A percentile compares a stretch with the other conserved stretches of the same genome.
Evolutionary conservation across 2,797 vertebrate genomes (phyloP).

Genomic region (Artibeus jamaicensis): DNA sequence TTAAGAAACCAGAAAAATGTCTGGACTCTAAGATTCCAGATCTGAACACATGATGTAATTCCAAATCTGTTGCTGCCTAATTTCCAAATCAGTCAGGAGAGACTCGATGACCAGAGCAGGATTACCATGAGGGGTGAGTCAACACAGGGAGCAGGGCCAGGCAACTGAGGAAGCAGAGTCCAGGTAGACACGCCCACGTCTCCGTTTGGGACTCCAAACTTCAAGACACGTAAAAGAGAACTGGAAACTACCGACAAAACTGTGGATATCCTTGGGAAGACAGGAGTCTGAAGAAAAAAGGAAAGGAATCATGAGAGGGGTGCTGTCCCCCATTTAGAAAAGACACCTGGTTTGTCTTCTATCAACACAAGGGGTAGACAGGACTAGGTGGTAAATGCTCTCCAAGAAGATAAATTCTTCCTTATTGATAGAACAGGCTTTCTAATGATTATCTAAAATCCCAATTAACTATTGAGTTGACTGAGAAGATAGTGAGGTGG

Average conservation of each 20-base stretch:
- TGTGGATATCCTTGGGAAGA: not conserved
- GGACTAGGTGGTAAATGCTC: not conserved
- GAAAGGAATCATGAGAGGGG: not conserved
- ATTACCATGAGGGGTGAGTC: not conserved
- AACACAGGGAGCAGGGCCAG: not conserved
- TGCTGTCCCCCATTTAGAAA: not conserved
- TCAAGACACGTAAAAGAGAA: not conserved
- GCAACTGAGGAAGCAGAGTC: not conserved
- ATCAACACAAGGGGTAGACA: not conserved
- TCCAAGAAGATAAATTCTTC: not conserved
- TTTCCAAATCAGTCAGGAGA: not conserved
- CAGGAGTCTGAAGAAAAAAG: not conserved
- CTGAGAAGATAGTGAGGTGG: not conserved
- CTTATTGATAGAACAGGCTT: not conserved
- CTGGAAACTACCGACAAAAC: not conserved
- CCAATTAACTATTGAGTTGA: not conserved
- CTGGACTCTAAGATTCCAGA: not conserved
- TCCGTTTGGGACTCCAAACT: not conserved
- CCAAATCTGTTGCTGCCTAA: not conserved
- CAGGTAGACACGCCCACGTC: not conserved
- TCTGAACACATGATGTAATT: not conserved
- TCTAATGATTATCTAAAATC: not conserved
- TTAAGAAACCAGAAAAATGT: not conserved
- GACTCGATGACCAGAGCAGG: not conserved
- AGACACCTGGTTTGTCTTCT: not conserved